Evolutionary conservation across 1,140 invertebrate species (phyloP), one percentile per base, ranked within the genome.

Genomic region (Drosophila pallidifrons): DNA sequence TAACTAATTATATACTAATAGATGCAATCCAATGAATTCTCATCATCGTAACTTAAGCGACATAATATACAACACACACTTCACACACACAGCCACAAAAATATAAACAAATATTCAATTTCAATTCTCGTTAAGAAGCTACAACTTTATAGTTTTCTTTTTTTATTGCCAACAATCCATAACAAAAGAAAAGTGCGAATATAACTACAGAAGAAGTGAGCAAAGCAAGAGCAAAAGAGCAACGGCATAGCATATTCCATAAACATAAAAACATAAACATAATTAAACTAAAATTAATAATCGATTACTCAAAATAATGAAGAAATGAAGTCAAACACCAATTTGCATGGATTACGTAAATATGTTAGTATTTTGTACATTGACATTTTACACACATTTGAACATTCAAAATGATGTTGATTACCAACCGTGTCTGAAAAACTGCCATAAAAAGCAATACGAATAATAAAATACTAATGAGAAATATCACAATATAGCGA

Each of bases 361-460:
- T n/a, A n/a, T n/a, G n/a, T n/a, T n/a, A 67, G 55, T 68, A 59
- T 67, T 73, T 73, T 73, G 28, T 70, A 70, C 43, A 64, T 64
- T 74, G 54, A 67, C 54, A 72, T 54, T 30, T 30, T 30, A 54
- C 51, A 57, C 41, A 54, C 51, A 49, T 54, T 55, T 57, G 20
- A 25, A 25, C 20, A 25, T 25, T 25, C 20, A 25, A 25, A 69
- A 74, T 52, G 32, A 74, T 61, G 64, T 67, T 68, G 41, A 54
- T 55, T 54, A 68, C 45, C 65, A 82, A 86, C 71, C 79, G 83
- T 68, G 77, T 88, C 20, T 25, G 20, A 25, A 25, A 73, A 91
- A 91, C 88, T 91, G 88, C 88, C 88, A 91, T 87, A 75, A 78
- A 79, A 91, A 88, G 78, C 81, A 85, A 88, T 79, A 88, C 75